These are phyloP conservation scores for Laothoe populi DNA, from an alignment of 2,888 invertebrate species.

Conservation along the genomic window DNA sequence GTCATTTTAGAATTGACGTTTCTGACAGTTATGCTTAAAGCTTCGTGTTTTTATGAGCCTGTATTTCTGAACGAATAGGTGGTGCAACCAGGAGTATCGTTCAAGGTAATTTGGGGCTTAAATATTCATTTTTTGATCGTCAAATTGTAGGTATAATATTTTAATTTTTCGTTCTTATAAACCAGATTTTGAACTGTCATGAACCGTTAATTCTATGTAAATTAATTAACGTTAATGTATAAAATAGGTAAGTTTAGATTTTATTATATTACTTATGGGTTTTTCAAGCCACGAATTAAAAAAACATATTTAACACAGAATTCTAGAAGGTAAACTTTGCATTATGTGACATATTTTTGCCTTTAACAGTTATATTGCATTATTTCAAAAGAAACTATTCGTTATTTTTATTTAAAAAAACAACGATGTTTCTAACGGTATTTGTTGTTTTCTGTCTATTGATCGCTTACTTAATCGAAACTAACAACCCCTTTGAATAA, in stretches of 20 bases:
- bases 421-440: constrained; percentile 6
- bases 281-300: no score
- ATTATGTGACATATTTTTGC: no score
- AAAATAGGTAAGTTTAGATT: constrained; percentile 20
- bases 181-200: constrained; percentile 4
- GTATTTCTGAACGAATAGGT: no score
- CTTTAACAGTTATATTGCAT: constrained; percentile 1
- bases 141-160: no score
- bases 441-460: background rate
- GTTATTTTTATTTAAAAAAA: constrained; percentile 27
- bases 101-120: no score
- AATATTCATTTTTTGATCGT: no score
- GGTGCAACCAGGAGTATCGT: no score
- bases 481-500: background rate
- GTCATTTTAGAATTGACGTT: constrained; percentile 13
- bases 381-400: background rate
- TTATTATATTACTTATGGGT: constrained; percentile 24
- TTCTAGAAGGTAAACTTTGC: no score
- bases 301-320: no score
- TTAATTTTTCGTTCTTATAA: no score
- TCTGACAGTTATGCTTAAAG: constrained; percentile 12
- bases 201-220: background rate
- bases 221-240: constrained; percentile 13
- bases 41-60: no score
- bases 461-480: background rate